phyloP scores from a whole-genome alignment of 2,113 vertebrate species.

The Brachirus orientalis region DNA sequence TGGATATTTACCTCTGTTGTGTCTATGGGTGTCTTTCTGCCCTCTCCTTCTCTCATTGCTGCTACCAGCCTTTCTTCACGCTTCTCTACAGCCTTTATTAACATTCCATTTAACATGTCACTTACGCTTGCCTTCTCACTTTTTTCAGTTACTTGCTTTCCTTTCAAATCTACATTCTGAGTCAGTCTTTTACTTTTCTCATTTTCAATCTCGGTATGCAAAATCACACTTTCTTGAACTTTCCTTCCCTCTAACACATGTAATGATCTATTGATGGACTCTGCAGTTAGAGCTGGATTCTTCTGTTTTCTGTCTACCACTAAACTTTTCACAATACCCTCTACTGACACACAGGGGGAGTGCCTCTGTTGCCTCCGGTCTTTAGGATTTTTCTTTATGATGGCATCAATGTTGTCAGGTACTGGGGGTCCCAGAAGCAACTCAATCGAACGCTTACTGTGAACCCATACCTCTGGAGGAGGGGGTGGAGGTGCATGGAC shows the following conservation, averaged over 20 bases:
- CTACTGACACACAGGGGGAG: conserved; percentile 48
- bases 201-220: conserved; percentile 50
- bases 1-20: conserved; percentile 24
- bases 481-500: conserved; percentile 89
- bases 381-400: conserved; percentile 74
- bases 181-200: conserved; percentile 51
- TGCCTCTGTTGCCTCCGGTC: conserved; percentile 71
- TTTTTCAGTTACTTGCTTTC: conserved; percentile 36
- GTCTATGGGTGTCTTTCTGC: conserved; percentile 11
- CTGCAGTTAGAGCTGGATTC: conserved; percentile 9
- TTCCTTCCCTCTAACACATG: conserved; percentile 30
- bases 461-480: conserved; percentile 85
- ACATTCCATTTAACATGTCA: conserved; percentile 59
- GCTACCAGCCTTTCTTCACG: conserved; percentile 40
- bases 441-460: conserved; percentile 75
- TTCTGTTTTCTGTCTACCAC: conserved; percentile 58
- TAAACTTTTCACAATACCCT: conserved; percentile 49
- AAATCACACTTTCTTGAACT: conserved; percentile 48
- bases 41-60: conserved; percentile 23
- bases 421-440: conserved; percentile 74
- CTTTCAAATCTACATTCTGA: conserved; percentile 55
- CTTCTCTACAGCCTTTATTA: conserved; percentile 56
- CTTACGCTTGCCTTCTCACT: conserved; percentile 61
- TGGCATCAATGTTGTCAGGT: conserved; percentile 37
- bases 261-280: conserved; percentile 28